Percentiles rank a stretch among this genome's conserved stretches.
These are phyloP conservation scores for Lasaia peninsularis DNA, from an alignment of 1,140 invertebrate genomes.

Conservation along the genomic window DNA sequence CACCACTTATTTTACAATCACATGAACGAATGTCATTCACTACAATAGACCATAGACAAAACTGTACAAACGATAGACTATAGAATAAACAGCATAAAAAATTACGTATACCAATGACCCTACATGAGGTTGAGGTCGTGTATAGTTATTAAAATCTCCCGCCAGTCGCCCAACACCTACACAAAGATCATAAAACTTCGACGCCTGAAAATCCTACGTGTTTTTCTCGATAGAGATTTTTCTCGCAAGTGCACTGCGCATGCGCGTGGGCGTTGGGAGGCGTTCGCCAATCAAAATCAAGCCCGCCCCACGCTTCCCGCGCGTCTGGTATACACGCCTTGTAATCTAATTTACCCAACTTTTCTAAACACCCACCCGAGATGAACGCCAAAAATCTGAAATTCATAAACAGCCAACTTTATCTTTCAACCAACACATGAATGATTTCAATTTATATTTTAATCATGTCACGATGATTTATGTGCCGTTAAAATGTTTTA, in stretches of 20 bases:
- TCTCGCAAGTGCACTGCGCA: conserved; percentile 47
- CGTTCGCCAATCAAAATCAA: conserved; percentile 48
- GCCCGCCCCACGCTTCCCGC: conserved; percentile 45
- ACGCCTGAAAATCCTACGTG: conserved; percentile 31
- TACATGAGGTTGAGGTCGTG: conserved; percentile 30
- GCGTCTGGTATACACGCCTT: conserved; percentile 44
- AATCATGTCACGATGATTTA: conserved; percentile 7
- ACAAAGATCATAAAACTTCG: conserved; percentile 48
- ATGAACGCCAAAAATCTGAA: conserved; percentile 32
- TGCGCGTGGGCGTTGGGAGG: conserved; percentile 64
- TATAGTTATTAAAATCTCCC: conserved; percentile 31
- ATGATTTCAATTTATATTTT: conserved; percentile 18
- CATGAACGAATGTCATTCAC: no score
- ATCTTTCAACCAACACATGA: conserved; percentile 15
- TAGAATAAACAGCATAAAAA: background rate
- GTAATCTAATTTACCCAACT: conserved; percentile 39
- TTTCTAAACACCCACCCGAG: conserved; percentile 39
- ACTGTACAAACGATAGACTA: no score
- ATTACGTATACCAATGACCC: conserved; percentile 1
- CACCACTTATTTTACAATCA: no score
- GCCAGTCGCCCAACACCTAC: conserved; percentile 43
- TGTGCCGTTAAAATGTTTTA: background rate
- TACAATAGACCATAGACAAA: no score
- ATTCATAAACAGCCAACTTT: conserved; percentile 26
- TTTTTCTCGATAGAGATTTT: conserved; percentile 63